These are phyloP conservation scores for Agonopterix arenella DNA, from an alignment of 2,888 invertebrate species.

Conservation along the genomic window DNA sequence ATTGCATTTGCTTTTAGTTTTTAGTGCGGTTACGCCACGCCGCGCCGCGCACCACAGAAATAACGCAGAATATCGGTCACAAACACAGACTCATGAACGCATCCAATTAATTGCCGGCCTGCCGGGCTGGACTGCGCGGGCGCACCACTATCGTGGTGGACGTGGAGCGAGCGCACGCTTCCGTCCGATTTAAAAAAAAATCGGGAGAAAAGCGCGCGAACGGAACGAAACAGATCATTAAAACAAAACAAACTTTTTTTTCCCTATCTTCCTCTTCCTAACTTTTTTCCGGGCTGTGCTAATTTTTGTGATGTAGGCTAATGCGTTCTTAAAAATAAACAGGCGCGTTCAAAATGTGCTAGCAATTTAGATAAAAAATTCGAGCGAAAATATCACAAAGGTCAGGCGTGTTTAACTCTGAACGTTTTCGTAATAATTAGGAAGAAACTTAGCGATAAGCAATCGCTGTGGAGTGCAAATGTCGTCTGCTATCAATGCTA, in stretches of 20 bases:
- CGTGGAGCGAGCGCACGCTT: conserved; percentile 63
- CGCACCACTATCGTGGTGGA: conserved; percentile 58
- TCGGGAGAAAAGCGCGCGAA: conserved; percentile 47
- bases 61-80: conserved; percentile 75
- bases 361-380: too few species aligned
- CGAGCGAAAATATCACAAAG: conserved; percentile 27
- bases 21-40: conserved; percentile 68
- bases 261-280: background rate
- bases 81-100: conserved; percentile 58
- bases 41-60: conserved; percentile 71
- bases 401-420: conserved; percentile 38
- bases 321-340: too few species aligned
- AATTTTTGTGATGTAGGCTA: background rate
- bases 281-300: background rate
- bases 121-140: conserved; percentile 30
- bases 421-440: conserved; percentile 40
- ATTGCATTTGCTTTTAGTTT: conserved; percentile 68
- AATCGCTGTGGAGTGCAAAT: conserved; percentile 67
- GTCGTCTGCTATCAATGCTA: conserved; percentile 26
- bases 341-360: background rate
- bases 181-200: conserved; percentile 39
- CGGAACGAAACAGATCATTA: conserved; percentile 21
- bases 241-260: conserved; percentile 6
- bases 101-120: conserved; percentile 59
- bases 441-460: conserved; percentile 59